Conservation (phyloP, 2,797 vertebrate species). For the Aldrovandia affinis region DNA sequence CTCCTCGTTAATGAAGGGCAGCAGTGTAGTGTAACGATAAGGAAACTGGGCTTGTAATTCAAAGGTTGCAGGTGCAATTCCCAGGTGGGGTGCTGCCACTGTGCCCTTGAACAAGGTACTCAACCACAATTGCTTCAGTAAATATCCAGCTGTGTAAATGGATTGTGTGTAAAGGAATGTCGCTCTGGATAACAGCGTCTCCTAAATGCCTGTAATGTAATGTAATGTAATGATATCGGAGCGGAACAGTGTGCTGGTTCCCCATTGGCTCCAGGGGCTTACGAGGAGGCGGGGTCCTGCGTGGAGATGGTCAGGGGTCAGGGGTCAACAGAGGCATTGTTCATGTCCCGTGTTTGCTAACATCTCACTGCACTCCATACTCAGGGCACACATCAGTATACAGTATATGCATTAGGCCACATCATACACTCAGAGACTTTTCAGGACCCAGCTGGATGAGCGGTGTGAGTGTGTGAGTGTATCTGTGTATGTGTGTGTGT, state of each 20-base stretch:
- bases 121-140: too few species aligned
- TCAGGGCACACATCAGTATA: not conserved
- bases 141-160: too few species aligned
- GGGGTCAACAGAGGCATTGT: not conserved
- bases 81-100: too few species aligned
- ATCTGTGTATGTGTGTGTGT: slow-evolving; percentile 23
- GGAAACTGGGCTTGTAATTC: too few species aligned
- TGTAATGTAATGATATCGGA: too few species aligned
- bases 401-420: not conserved
- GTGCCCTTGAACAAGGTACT: too few species aligned
- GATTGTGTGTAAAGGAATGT: too few species aligned
- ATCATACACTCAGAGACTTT: not conserved
- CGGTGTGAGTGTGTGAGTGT: slow-evolving; percentile 2
- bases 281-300: not conserved
- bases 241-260: not conserved
- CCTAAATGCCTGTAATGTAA: too few species aligned
- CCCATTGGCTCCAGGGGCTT: not conserved
- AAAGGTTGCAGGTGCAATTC: too few species aligned
- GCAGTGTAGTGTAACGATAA: too few species aligned
- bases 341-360: not conserved
- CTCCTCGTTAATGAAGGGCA: not conserved
- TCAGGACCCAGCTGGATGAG: too few species aligned
- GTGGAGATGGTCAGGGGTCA: not conserved
- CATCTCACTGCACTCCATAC: not conserved
- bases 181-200: too few species aligned